Percentiles rank a stretch among this genome's conserved stretches.
These are phyloP conservation scores for Xylophagus ater DNA, from an alignment of 2,888 invertebrate genomes.

Conservation along the genomic window DNA sequence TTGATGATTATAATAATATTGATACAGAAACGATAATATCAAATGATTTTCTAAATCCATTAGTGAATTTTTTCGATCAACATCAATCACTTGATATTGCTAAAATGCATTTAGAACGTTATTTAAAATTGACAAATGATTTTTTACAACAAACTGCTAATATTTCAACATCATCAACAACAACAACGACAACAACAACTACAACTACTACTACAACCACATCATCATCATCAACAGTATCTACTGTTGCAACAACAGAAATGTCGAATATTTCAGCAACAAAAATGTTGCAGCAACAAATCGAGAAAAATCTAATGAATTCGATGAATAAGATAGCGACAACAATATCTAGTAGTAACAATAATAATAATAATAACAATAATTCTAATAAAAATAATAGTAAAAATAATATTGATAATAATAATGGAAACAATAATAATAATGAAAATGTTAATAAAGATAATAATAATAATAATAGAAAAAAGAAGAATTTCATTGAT, in stretches of 20 bases:
- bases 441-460: background rate
- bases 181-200: conserved; percentile 13
- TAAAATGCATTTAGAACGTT: conserved; percentile 33
- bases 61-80: conserved; percentile 27
- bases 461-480: background rate
- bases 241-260: background rate
- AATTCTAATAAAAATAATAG: background rate
- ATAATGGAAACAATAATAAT: background rate
- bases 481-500: too few species aligned
- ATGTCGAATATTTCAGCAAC: too few species aligned
- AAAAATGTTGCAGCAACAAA: too few species aligned
- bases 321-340: too few species aligned
- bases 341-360: conserved; percentile 3
- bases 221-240: background rate
- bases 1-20: too few species aligned
- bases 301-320: too few species aligned
- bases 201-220: background rate
- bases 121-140: conserved; percentile 27
- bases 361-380: conserved; percentile 7
- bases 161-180: conserved; percentile 24
- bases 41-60: conserved; percentile 19
- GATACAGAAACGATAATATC: too few species aligned
- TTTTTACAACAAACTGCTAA: conserved; percentile 28
- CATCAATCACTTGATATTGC: conserved; percentile 31
- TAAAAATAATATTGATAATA: background rate